phyloP scores from a whole-genome alignment of 2,113 vertebrate species.

The Phocoena sinus region DNA sequence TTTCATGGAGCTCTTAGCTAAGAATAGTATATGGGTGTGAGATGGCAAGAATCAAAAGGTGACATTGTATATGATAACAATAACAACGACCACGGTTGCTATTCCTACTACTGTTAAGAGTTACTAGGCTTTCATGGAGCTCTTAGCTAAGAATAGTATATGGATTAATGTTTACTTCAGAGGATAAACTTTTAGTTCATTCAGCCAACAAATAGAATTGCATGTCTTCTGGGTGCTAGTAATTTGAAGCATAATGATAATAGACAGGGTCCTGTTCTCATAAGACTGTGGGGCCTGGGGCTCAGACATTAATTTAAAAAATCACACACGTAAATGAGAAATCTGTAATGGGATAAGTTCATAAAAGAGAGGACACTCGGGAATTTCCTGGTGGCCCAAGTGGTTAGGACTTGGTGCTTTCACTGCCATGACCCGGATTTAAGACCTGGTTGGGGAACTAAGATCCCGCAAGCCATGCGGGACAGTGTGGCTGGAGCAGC shows the following conservation, averaged over 20 bases:
- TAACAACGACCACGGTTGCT: neutral
- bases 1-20: neutral
- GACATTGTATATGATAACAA: no score
- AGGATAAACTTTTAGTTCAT: neutral
- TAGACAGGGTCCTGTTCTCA: neutral
- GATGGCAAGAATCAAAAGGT: neutral
- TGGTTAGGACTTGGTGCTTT: neutral
- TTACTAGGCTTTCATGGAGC: neutral
- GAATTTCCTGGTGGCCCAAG: neutral
- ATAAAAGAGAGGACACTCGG: neutral
- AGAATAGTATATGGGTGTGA: no score
- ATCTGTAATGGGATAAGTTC: neutral
- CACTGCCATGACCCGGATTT: neutral
- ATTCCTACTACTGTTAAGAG: neutral
- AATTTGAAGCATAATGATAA: neutral
- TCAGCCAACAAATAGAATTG: neutral
- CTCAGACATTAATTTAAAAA: neutral
- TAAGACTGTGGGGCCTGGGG: neutral
- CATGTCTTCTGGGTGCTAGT: neutral
- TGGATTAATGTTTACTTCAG: neutral
- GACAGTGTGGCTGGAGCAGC: neutral
- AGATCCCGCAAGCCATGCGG: neutral
- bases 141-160: neutral
- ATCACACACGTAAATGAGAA: neutral
- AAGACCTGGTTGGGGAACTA: neutral